Evolutionary conservation across 2,888 invertebrate genomes (phyloP), one percentile per base, ranked within the genome.

Genomic region (Polydrusus cervinus): DNA sequence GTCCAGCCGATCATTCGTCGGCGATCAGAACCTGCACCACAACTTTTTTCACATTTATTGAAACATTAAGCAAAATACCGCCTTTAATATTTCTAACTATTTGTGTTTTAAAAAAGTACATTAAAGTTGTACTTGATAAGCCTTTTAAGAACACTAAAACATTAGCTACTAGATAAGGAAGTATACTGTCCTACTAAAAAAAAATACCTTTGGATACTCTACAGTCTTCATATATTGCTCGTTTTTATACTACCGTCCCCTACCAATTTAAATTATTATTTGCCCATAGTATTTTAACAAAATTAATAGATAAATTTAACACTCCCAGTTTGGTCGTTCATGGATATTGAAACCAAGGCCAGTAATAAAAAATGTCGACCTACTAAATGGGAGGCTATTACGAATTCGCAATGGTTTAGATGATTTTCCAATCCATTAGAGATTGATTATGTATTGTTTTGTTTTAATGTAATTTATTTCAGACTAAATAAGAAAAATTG

Each of bases 281-380:
- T n/a, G 13, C 43, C n/a, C 2, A 43, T n/a, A n/a, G n/a, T n/a
- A 43, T 9, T n/a, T n/a, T 53, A 30, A 30, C 30, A 53, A 57
- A 57, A 20, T 55, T 55, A 34, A 38, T 57, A 57, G 34, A 57
- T 57, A 57, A 57, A 57, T 38, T 57, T 16, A 16, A 57, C 38
- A 57, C 34, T 57, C 57, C 57, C 16, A 57, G 14, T 57, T 38
- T 57, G 13, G 34, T 16, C 16, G 10, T 38, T 57, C 34, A 38
- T 57, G 38, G 38, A 57, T 57, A 57, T 57, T 57, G 38, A 57
- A 57, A 34, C 16, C 57, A 57, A 57, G 57, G 57, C 57, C 57
- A 38, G 38, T 38, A 30, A 38, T 38, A 57, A 57, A 57, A 57
- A 57, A 57, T 38, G 38, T 38, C 38, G 57, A 57, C 57, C 57